A percentile compares a stretch with the other conserved stretches of the same genome.
phyloP scores from a whole-genome alignment of 2,888 invertebrate species.

The Drosophila bunnanda region DNA sequence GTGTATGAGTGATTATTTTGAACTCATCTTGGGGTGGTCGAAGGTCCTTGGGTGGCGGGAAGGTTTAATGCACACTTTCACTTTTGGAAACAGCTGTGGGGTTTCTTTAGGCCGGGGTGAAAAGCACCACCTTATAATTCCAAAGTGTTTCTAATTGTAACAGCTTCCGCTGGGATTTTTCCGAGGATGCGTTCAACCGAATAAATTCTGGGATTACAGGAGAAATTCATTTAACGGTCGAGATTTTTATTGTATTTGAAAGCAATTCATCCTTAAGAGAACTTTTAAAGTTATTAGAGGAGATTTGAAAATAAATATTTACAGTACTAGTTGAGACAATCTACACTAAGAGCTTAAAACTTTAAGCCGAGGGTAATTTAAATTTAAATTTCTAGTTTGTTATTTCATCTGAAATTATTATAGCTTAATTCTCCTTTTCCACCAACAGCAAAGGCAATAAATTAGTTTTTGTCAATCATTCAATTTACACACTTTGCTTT shows the following conservation, averaged over 20 bases:
- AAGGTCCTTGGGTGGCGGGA: not conserved
- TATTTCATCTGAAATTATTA: not conserved
- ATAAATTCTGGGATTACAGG: not conserved
- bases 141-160: slow-evolving; percentile 15
- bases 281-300: not conserved
- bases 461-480: not conserved
- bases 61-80: slow-evolving; percentile 12
- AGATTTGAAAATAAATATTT: not conserved
- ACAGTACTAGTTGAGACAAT: too few species aligned
- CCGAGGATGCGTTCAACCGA: not conserved
- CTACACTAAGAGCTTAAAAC: too few species aligned
- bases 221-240: not conserved
- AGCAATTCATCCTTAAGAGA: not conserved
- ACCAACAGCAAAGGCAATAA: not conserved
- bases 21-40: slow-evolving; percentile 20
- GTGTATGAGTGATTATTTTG: slow-evolving; percentile 46
- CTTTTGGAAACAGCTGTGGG: slow-evolving; percentile 16
- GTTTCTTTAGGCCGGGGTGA: not conserved
- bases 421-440: not conserved
- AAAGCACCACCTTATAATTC: not conserved
- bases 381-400: not conserved
- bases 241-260: not conserved
- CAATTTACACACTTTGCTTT: slow-evolving; percentile 7
- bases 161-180: not conserved
- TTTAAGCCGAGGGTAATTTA: too few species aligned